phyloP scores from a whole-genome alignment of 2,797 vertebrate species.

The Acrossocheilus fasciatus region DNA sequence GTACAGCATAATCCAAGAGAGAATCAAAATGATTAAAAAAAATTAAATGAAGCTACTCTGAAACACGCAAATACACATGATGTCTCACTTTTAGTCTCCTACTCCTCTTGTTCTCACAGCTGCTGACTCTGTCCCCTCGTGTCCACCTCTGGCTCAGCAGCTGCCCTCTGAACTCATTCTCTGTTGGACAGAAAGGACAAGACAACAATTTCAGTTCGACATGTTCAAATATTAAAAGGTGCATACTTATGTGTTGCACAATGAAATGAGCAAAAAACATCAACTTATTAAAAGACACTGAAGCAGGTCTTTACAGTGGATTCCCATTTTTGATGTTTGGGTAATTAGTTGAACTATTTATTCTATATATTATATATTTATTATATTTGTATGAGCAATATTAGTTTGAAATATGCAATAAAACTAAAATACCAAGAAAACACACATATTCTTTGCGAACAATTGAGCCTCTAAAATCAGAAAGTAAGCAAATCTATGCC shows the following conservation, averaged over 20 bases:
- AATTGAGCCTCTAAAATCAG: not conserved
- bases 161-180: slow-evolving; percentile 90
- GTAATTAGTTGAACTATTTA: not conserved
- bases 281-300: not conserved
- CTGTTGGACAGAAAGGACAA: slow-evolving; percentile 67
- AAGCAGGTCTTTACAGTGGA: not conserved
- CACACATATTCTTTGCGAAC: not conserved
- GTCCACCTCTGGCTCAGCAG: slow-evolving; percentile 89
- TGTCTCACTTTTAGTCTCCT: slow-evolving; percentile 75
- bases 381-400: not conserved
- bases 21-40: not conserved
- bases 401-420: not conserved
- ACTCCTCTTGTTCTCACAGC: slow-evolving; percentile 77
- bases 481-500: slow-evolving; percentile 2
- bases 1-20: not conserved
- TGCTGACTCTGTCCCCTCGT: slow-evolving; percentile 82
- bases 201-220: slow-evolving; percentile 4
- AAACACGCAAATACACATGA: slow-evolving; percentile 24
- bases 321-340: not conserved
- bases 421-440: not conserved
- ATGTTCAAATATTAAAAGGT: not conserved
- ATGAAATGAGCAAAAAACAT: not conserved
- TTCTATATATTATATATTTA: not conserved
- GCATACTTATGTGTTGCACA: slow-evolving; percentile 6
- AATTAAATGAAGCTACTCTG: not conserved